Evolutionary conservation across 2,888 invertebrate species (phyloP), one percentile per base, ranked within the genome.

Genomic region (Seira musarum): DNA sequence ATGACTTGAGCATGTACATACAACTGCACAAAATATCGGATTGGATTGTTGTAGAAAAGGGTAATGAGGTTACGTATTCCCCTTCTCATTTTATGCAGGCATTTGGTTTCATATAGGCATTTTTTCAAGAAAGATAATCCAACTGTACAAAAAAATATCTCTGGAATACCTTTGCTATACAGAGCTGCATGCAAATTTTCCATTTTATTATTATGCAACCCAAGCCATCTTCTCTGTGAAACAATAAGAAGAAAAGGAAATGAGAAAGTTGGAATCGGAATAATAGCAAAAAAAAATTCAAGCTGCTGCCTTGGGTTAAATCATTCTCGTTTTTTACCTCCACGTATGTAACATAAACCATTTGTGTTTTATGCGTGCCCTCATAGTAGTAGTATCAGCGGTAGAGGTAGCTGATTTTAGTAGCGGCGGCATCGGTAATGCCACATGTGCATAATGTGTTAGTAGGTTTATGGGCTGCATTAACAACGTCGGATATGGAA

Each of bases 401-500:
- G n/a, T n/a, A n/a, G n/a, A n/a, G n/a, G n/a, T n/a, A n/a, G n/a
- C 13, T 6, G 46, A 46, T 46, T 46, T 46, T 10, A 13, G 46
- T 46, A 6, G 46, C 8, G 13, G 46, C 6, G 6, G 46, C 46
- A 46, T 6, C 46, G 46, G 13, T 13, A 13, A 40, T 40, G 13
- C 6, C 40, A 40, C 40, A 8, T 40, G 6, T 40, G 40, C 40
- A 40, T 40, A 40, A 8, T 57, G n/a, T 57, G 57, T 57, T 57
- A 57, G 57, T 57, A 57, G 57, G 57, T 57, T 57, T 57, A 57
- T 57, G 17, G 57, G 57, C 57, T 57, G 57, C 57, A 10, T 57
- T 10, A 57, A 40, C n/a, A n/a, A 57, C 57, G 40, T 8, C 17
- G 17, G 3, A 57, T 40, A 40, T n/a, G 40, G 40, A 57, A 57